These are phyloP conservation scores for Hylaea fasciaria DNA, from an alignment of 2,888 invertebrate species.

Conservation along the genomic window DNA sequence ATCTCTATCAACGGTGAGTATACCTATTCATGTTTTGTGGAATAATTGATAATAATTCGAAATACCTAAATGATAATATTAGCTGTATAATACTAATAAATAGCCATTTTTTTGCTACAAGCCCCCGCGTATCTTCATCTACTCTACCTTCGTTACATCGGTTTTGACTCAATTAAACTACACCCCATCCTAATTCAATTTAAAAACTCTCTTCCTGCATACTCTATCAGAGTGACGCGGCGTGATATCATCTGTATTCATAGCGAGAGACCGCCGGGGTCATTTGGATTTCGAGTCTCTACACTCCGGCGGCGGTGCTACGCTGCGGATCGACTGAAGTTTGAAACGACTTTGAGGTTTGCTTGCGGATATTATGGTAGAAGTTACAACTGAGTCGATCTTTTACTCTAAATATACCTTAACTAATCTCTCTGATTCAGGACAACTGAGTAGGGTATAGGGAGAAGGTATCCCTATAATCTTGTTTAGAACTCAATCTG, in stretches of 20 bases:
- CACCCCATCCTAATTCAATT: conserved; percentile 16
- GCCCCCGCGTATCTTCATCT: no score
- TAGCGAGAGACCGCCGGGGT: conserved; percentile 9
- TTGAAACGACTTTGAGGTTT: conserved; percentile 2
- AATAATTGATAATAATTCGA: no score
- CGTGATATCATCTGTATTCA: conserved; percentile 39
- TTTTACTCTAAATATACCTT: no score
- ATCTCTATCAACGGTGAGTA: no score
- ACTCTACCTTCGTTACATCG: background rate
- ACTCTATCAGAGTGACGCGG: conserved; percentile 11
- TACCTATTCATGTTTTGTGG: no score
- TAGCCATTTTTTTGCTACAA: no score
- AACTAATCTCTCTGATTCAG: no score
- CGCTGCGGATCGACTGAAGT: background rate
- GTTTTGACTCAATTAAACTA: conserved; percentile 9
- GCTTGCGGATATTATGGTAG: background rate
- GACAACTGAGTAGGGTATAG: no score
- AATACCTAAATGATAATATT: no score
- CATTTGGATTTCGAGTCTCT: conserved; percentile 25
- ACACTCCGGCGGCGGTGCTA: conserved; percentile 12
- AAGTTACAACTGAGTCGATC: background rate
- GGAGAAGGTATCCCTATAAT: no score
- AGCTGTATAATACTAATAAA: no score
- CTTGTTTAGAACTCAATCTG: no score
- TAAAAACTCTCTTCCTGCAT: background rate